A percentile compares a stretch with the other conserved stretches of the same genome.
phyloP scores from a whole-genome alignment of 2,113 vertebrate genomes.

The Charina bottae region DNA sequence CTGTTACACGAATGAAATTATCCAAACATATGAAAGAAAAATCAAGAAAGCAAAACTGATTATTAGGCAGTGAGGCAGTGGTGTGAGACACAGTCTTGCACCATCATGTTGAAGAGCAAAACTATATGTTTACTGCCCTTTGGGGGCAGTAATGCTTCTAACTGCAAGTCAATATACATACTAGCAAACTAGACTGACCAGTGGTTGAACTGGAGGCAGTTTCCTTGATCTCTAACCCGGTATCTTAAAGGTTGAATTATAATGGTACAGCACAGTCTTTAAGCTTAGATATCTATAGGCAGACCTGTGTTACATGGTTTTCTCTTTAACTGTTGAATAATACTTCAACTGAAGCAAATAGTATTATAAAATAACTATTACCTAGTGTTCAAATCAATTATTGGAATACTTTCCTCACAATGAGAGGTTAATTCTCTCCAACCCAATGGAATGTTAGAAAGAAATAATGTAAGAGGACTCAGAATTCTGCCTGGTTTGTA shows the following conservation, averaged over 20 bases:
- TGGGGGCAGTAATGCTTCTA: not conserved
- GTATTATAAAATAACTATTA: not conserved
- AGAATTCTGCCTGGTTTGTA: not conserved
- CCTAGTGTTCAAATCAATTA: not conserved
- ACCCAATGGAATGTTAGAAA: not conserved
- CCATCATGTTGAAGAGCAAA: not conserved
- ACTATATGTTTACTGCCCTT: not conserved
- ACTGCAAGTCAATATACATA: not conserved
- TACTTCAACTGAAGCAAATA: not conserved
- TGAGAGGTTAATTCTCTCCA: not conserved
- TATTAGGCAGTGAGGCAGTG: not conserved
- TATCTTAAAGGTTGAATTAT: not conserved
- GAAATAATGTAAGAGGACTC: not conserved
- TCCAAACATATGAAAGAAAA: not conserved
- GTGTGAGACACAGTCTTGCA: not conserved
- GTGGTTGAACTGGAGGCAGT: not conserved
- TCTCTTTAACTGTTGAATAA: not conserved
- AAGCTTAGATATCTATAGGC: not conserved
- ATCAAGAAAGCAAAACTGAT: not conserved
- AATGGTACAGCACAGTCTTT: not conserved
- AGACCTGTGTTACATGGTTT: not conserved
- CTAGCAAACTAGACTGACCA: not conserved
- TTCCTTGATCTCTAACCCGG: not conserved
- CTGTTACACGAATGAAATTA: not conserved
- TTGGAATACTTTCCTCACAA: not conserved